Evolutionary conservation across 2,113 vertebrate genomes (phyloP).

Genomic region (Monopterus albus): DNA sequence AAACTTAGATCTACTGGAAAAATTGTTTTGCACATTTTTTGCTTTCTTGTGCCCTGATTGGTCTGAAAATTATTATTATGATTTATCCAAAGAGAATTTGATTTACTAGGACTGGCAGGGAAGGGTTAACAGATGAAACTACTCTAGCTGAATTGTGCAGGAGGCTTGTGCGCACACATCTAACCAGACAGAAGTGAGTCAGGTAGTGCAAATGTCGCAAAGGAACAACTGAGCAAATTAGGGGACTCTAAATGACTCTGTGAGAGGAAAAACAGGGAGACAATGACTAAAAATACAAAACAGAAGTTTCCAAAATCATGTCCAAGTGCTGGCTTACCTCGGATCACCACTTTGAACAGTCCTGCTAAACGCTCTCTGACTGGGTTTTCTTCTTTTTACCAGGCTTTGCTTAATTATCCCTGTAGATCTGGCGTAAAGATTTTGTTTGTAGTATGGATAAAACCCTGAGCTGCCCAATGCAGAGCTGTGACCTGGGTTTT

Average conservation of each 20-base stretch:
- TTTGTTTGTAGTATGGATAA: conserved; percentile 58
- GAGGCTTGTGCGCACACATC: conserved; percentile 45
- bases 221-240: conserved; percentile 68
- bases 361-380: conserved; percentile 32
- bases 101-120: conserved; percentile 33
- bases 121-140: conserved; percentile 70
- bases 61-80: not conserved
- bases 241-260: conserved; percentile 52
- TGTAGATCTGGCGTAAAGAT: conserved; percentile 30
- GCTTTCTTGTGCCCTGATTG: not conserved
- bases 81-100: not conserved
- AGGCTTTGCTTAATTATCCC: conserved; percentile 60
- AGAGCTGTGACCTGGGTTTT: conserved; percentile 45
- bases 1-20: not conserved
- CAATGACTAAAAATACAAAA: conserved; percentile 28
- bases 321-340: conserved; percentile 64
- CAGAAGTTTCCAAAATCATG: conserved; percentile 41
- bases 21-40: not conserved
- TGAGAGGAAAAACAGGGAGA: conserved; percentile 54
- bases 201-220: conserved; percentile 46
- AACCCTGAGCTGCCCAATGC: conserved; percentile 54
- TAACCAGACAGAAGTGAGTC: conserved; percentile 70
- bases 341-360: conserved; percentile 19
- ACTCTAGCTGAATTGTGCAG: conserved; percentile 71
- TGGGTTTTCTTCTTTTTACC: conserved; percentile 53